These are phyloP conservation scores for Chirona hameri DNA, from an alignment of 2,888 invertebrate species.

Conservation along the genomic window DNA sequence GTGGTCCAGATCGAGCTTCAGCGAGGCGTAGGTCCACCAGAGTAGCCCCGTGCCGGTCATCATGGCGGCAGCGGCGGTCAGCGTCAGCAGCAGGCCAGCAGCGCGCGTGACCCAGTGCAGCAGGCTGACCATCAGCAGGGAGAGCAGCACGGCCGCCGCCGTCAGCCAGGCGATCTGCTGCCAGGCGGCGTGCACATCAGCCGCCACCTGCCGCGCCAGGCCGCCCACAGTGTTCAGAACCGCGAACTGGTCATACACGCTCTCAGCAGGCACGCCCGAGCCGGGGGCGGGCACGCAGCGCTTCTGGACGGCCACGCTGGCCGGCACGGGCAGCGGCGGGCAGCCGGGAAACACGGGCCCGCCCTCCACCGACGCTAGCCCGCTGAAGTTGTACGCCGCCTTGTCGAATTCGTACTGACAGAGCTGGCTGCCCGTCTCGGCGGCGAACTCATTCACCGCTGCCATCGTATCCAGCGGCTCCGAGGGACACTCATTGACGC, in stretches of 20 bases:
- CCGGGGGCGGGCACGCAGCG: slow-evolving; percentile 78
- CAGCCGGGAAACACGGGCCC: slow-evolving; percentile 10
- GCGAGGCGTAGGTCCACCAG: slow-evolving; percentile 84
- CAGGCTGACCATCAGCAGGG: slow-evolving; percentile 74
- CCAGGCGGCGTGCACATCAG: slow-evolving; percentile 85
- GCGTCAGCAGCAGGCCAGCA: slow-evolving; percentile 84
- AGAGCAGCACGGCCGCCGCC: slow-evolving; percentile 57
- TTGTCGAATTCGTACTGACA: slow-evolving; percentile 57
- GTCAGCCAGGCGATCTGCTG: slow-evolving; percentile 75
- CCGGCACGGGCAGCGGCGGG: slow-evolving; percentile 40
- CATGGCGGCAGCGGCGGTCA: slow-evolving; percentile 57
- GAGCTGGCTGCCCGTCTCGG: slow-evolving; percentile 66
- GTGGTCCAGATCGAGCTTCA: slow-evolving; percentile 62
- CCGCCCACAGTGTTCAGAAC: slow-evolving; percentile 78
- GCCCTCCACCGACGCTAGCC: background rate
- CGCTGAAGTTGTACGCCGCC: slow-evolving; percentile 26
- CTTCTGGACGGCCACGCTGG: slow-evolving; percentile 71
- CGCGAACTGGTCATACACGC: slow-evolving; percentile 64
- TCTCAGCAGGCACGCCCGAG: slow-evolving; percentile 58
- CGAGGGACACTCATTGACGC: slow-evolving; percentile 82
- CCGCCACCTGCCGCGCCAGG: slow-evolving; percentile 78
- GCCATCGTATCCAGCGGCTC: slow-evolving; percentile 58
- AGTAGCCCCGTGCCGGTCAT: slow-evolving; percentile 65
- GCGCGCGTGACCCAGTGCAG: slow-evolving; percentile 77
- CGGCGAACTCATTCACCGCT: slow-evolving; percentile 70